Base-by-base conservation (phyloP, 2,888 invertebrate genomes). In the Trichopoda pennipes region DNA sequence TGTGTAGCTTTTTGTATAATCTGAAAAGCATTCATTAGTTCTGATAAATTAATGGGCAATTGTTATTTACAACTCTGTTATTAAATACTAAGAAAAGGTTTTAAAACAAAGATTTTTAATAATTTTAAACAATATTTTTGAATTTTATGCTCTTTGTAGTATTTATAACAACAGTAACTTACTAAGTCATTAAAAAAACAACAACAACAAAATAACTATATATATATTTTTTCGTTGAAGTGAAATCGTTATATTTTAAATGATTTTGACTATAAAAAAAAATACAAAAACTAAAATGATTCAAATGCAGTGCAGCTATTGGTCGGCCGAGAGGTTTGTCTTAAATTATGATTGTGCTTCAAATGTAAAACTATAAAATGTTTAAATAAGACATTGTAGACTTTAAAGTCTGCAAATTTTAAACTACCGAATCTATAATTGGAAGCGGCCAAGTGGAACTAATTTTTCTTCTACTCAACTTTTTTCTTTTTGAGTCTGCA, bases 401-500 rank as follows among this genome's bases (percentile, higher is more conserved):
- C n/a, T n/a, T n/a, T 77, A 56, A 77, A 70, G 63, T 17, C 63
- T 28, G 68, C 47, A 69, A 49, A 69, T 76, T 63, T 19, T 21
- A 66, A 61, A 75, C 74, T 80, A 72, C 81, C 69, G 73, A 83
- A 80, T 79, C 82, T 89, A 87, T 88, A 88, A 89, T 89, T 88
- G 88, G 86, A 89, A 86, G 89, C 86, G 87, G 84, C 87, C 87
- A 86, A 86, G 85, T 87, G 88, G 87, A 89, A 89, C 89, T 86
- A 86, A 89, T 87, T 87, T 79, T 74, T 58, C 63, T 69, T 69
- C 69, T 69, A 23, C 60, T 53, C 49, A 58, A 17, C 12, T 60
- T 74, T 23, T 47, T 21, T 47, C n/a, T 28, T 21, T 64, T 3
- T 28, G 23, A 19, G 35, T 4, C 19, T 21, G 21, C 1, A 69